A percentile compares a stretch with the other conserved stretches of the same genome.
These are phyloP conservation scores for Halcyon badia DNA, from an alignment of 2,797 vertebrate genomes.

Conservation along the genomic window DNA sequence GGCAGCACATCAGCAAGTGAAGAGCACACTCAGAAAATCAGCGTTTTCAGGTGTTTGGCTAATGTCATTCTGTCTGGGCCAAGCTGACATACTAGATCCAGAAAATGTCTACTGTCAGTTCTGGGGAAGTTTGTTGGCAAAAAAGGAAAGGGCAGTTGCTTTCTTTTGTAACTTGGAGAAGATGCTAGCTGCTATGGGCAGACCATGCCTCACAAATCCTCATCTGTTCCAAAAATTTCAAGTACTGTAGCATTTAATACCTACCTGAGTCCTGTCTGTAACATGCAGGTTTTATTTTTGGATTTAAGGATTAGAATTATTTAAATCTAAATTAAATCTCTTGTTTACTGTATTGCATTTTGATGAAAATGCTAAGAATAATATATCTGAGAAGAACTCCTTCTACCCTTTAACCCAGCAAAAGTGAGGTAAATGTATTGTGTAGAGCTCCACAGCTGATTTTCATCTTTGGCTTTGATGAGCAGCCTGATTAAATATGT, in stretches of 20 bases:
- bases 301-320: not conserved
- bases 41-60: not conserved
- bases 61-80: not conserved
- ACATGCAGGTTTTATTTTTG: no score
- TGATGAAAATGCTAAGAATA: not conserved
- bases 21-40: not conserved
- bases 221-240: not conserved
- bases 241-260: not conserved
- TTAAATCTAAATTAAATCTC: not conserved
- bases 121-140: not conserved
- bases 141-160: not conserved
- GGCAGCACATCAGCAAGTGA: not conserved
- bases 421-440: not conserved
- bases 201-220: not conserved
- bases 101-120: not conserved
- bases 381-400: not conserved
- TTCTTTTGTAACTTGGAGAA: not conserved
- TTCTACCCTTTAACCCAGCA: not conserved
- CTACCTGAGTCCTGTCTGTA: not conserved
- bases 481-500: not conserved
- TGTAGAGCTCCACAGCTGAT: not conserved
- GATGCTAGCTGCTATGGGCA: not conserved
- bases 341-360: not conserved
- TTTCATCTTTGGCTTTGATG: not conserved
- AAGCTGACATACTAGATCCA: not conserved